phyloP scores from a whole-genome alignment of 2,113 vertebrate species.

The Dasyprocta punctata region DNA sequence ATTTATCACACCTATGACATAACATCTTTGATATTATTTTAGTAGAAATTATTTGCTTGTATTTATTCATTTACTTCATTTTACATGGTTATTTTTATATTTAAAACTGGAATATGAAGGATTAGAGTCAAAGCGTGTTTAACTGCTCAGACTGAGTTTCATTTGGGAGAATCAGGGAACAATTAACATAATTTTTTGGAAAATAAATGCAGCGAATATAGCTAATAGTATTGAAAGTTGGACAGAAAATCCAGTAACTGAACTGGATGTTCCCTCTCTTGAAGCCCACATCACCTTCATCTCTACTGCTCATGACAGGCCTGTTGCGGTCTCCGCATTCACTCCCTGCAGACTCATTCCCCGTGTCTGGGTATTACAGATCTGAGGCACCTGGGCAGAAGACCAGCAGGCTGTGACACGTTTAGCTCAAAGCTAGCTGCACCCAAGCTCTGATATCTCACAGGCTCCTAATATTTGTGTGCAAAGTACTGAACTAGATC shows the following conservation, averaged over 20 bases:
- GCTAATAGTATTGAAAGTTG: neutral
- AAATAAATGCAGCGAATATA: neutral
- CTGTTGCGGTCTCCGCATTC: neutral
- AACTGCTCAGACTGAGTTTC: conserved; percentile 25
- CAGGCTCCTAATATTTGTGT: neutral
- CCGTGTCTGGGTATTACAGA: neutral
- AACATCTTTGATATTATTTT: conserved; percentile 2
- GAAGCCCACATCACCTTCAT: neutral
- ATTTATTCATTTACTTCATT: conserved; percentile 16
- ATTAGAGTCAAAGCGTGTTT: neutral
- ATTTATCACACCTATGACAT: neutral
- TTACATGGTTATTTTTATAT: conserved; percentile 20
- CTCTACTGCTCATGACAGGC: neutral
- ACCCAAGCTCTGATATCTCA: neutral
- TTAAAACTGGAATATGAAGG: neutral
- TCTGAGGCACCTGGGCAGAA: neutral
- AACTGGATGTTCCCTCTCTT: neutral
- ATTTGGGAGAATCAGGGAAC: neutral
- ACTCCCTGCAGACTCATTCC: neutral
- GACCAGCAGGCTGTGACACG: neutral
- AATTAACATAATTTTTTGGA: neutral
- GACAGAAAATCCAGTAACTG: neutral
- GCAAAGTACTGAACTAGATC: neutral
- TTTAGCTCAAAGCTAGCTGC: neutral
- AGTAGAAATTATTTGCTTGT: neutral